Evolutionary conservation across 2,888 invertebrate genomes (phyloP).

Genomic region (Penaeus monodon): DNA sequence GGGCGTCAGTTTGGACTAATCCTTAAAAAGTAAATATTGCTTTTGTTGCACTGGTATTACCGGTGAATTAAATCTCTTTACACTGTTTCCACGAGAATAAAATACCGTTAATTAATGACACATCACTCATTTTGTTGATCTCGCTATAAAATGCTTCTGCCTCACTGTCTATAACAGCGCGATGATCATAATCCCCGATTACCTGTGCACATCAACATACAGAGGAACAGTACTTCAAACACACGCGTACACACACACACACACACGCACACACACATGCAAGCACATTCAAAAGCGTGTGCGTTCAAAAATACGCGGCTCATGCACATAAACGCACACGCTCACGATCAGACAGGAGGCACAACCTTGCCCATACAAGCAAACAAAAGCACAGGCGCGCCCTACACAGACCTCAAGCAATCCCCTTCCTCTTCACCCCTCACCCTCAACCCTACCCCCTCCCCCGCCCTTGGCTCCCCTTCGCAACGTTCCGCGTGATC

Average conservation of each 20-base stretch:
- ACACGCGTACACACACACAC: neutral
- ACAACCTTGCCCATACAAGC: neutral
- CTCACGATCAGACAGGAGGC: neutral
- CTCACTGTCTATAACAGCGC: too few relatives aligned
- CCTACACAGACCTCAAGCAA: neutral
- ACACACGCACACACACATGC: neutral
- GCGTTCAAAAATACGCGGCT: neutral
- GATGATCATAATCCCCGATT: too few relatives aligned
- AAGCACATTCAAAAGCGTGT: neutral
- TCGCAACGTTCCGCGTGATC: too few relatives aligned
- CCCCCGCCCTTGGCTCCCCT: neutral
- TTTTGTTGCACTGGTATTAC: too few relatives aligned
- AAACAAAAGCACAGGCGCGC: neutral
- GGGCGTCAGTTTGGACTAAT: too few relatives aligned
- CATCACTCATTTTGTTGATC: too few relatives aligned
- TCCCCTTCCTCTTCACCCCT: neutral
- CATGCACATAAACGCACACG: neutral
- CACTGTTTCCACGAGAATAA: too few relatives aligned
- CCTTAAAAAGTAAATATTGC: too few relatives aligned
- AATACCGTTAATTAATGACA: too few relatives aligned
- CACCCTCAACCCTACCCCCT: neutral
- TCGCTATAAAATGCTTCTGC: too few relatives aligned
- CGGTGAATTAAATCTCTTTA: too few relatives aligned
- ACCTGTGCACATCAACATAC: too few relatives aligned
- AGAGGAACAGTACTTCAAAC: neutral